These are phyloP conservation scores for Panonychus citri DNA, from an alignment of 1,140 invertebrate genomes.

Conservation along the genomic window DNA sequence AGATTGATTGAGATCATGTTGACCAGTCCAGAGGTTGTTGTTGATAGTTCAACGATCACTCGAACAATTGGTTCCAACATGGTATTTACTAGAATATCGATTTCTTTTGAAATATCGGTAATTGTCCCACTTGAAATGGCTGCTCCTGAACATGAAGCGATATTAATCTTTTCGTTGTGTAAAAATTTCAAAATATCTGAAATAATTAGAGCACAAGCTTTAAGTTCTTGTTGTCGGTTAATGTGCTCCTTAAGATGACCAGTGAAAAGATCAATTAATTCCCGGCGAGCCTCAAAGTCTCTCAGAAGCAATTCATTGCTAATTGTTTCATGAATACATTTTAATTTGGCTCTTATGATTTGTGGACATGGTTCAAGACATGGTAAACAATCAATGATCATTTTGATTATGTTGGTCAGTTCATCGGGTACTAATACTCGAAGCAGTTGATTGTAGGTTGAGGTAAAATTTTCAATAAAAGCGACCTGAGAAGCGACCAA, in stretches of 20 bases:
- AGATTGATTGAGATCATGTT: neutral
- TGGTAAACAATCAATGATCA: slow-evolving; percentile 40
- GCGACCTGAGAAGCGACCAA: slow-evolving; percentile 51
- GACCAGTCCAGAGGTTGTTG: neutral
- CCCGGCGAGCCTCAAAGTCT: slow-evolving; percentile 29
- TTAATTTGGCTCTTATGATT: slow-evolving; percentile 43
- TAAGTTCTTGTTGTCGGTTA: slow-evolving; percentile 47
- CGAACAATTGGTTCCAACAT: slow-evolving; percentile 6
- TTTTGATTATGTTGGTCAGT: slow-evolving; percentile 38
- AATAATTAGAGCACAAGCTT: slow-evolving; percentile 62
- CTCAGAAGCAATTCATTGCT: slow-evolving; percentile 43
- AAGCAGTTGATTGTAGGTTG: slow-evolving; percentile 24
- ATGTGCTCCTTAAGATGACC: slow-evolving; percentile 54
- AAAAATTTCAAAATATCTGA: slow-evolving; percentile 46
- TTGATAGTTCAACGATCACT: slow-evolving; percentile 7
- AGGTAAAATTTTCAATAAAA: neutral
- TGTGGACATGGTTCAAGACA: slow-evolving; percentile 23
- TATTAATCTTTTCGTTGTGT: neutral
- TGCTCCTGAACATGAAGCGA: neutral
- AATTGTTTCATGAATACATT: slow-evolving; percentile 43
- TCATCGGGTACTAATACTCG: slow-evolving; percentile 36
- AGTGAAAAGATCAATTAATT: slow-evolving; percentile 38
- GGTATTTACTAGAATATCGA: slow-evolving; percentile 7
- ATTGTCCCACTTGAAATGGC: neutral
- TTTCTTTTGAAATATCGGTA: slow-evolving; percentile 1